These are phyloP conservation scores for Labeo calbasu DNA, from an alignment of 2,797 vertebrate genomes.

Conservation along the genomic window DNA sequence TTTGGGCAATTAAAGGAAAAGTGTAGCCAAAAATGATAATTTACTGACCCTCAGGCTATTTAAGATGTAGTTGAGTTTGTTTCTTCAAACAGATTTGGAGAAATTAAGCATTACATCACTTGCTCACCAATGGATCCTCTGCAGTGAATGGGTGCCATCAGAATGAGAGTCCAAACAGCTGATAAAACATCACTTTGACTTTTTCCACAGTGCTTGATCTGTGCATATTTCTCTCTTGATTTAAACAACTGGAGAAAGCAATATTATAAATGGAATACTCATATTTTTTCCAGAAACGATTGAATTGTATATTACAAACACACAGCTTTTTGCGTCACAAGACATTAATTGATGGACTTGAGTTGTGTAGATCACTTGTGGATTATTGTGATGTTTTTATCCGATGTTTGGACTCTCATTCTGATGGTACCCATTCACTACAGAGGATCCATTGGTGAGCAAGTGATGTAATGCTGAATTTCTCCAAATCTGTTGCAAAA, in stretches of 20 bases:
- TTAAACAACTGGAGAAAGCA: neutral
- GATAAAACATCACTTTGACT: neutral
- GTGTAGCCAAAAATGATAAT: neutral
- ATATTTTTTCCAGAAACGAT: no score
- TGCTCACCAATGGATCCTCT: neutral
- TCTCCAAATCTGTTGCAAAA: neutral
- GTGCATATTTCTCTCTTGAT: neutral
- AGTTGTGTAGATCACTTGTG: neutral
- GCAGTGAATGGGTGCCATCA: neutral
- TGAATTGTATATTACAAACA: neutral
- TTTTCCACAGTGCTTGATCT: neutral
- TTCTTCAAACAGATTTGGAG: neutral
- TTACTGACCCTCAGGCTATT: neutral
- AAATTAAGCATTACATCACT: neutral
- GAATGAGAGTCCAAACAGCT: neutral
- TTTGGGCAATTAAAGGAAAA: no score
- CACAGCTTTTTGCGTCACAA: neutral
- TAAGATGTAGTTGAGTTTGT: neutral
- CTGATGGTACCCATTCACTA: neutral
- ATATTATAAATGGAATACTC: neutral
- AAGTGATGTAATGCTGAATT: neutral
- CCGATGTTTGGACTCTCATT: neutral
- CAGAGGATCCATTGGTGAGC: neutral
- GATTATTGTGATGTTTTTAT: neutral
- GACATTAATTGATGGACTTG: neutral